Evolutionary conservation across 2,797 vertebrate species (phyloP), one percentile per base, ranked within the genome.

Genomic region (Spinus olivaceus): DNA sequence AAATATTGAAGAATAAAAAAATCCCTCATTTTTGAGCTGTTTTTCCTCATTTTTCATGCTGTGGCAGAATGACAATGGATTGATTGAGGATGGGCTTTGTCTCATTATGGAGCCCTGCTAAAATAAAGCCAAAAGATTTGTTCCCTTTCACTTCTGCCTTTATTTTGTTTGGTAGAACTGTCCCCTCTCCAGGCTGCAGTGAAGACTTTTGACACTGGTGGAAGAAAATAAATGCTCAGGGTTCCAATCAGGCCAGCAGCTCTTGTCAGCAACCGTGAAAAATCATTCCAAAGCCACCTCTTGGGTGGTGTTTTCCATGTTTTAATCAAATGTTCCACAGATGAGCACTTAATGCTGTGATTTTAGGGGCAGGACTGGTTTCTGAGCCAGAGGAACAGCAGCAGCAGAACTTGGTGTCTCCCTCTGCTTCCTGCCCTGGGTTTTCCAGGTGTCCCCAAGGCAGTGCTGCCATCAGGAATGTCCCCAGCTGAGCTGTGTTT

Each of bases 401-500:
- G 10, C 50, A 14, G 13, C 23, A 18, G 54, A 12, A 7, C 8
- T 49, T 15, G 19, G 41, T 46, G 54, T 39, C 16, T 37, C 16
- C 22, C 21, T 41, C 61, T 39, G 49, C 32, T 25, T 46, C 63
- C 63, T 33, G 42, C 42, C 92, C 77, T 70, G 84, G 51, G 69
- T 65, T 44, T 54, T 41, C 27, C 47, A 25, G 56, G 8, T n/a
- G 53, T 63, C 80, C 73, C 42, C 57, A 28, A 28, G 44, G 8
- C 53, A 33, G 32, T 23, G 53, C 14, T 56, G 32, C 21, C 50
- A 54, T 64, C 86, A 76, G 46, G 65, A 59, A 27, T 21, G 32
- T 88, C 60, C 7, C 23, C 73, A 72, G 61, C 84, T 96, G 79
- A 86, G 59, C 83, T 51, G 93, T 59, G 14, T 81, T 76, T 92